Base-by-base conservation (phyloP, 2,113 vertebrate species). In the Anseranas semipalmata region DNA sequence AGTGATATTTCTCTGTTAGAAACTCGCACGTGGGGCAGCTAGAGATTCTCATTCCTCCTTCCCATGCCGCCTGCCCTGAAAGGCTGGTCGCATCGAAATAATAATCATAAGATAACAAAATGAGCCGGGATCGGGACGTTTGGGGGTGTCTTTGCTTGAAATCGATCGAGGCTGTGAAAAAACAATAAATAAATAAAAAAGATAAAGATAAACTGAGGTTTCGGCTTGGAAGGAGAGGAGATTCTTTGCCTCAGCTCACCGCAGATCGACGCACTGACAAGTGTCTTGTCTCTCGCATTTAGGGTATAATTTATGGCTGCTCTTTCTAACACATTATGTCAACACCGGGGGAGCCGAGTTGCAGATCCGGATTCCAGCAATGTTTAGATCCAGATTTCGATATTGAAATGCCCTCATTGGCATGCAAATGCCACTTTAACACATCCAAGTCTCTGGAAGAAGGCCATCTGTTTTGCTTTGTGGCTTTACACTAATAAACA, bases 401-500 rank as follows among this genome's bases (percentile, higher is more conserved):
- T 98, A 97, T 98, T 98, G 97, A 98, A 97, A 97, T 97, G 58
- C 58, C 74, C 72, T 97, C 90, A 97, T 94, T 98, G 97, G 97
- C 94, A 98, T 98, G 98, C 97, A 97, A 98, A 98, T 98, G 87
- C 88, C 82, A 95, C 82, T 97, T 98, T 97, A 98, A 82, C 98
- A 98, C 98, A 98, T 98, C 96, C 95, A 98, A 98, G 98, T 83
- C 96, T 96, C 97, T 96, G 97, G 96, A 96, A 97, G 87, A 70
- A 93, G 96, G 96, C 98, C 98, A 98, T 98, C 98, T 98, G 98
- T 96, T 98, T 97, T 97, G 96, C 97, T 98, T 97, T 98, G 98
- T 96, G 96, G 84, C 82, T 97, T 97, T 97, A 98, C 95, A 97
- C 97, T 96, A 98, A 97, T 97, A 98, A 98, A 98, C 98, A 98